Conservation (phyloP, 2,113 vertebrate genomes). For the Microcebus jonahi region DNA sequence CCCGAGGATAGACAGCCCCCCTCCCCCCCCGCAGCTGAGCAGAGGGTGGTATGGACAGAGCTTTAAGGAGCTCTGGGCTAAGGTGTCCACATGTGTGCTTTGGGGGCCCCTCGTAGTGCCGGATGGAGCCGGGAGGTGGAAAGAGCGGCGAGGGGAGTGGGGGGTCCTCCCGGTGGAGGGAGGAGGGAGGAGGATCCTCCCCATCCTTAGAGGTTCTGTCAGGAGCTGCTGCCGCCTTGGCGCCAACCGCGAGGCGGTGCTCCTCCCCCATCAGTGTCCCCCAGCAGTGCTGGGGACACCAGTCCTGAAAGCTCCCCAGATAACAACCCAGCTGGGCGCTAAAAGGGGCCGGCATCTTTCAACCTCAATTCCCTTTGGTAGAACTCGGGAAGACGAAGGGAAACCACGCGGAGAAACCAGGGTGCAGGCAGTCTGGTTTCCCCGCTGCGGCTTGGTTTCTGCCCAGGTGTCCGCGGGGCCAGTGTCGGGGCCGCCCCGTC, state of each 20-base stretch:
- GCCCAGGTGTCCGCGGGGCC: background rate
- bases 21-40: background rate
- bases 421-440: background rate
- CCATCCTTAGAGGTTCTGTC: background rate
- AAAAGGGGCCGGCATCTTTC: background rate
- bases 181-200: too few species aligned
- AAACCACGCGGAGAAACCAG: background rate
- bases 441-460: background rate
- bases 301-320: background rate
- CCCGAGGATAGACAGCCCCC: background rate
- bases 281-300: background rate
- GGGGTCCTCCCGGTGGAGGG: too few species aligned
- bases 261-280: background rate
- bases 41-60: background rate
- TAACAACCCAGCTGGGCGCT: background rate
- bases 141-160: background rate
- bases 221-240: background rate
- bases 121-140: background rate
- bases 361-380: background rate
- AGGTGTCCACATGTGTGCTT: rapidly evolving
- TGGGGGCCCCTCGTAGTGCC: rapidly evolving
- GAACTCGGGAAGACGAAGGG: background rate
- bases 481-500: rapidly evolving
- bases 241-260: background rate
- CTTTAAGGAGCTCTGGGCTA: background rate